Percentiles rank a stretch among this genome's conserved stretches.
Conservation (phyloP, 2,888 invertebrate species). For the Acrobasis consociella region DNA sequence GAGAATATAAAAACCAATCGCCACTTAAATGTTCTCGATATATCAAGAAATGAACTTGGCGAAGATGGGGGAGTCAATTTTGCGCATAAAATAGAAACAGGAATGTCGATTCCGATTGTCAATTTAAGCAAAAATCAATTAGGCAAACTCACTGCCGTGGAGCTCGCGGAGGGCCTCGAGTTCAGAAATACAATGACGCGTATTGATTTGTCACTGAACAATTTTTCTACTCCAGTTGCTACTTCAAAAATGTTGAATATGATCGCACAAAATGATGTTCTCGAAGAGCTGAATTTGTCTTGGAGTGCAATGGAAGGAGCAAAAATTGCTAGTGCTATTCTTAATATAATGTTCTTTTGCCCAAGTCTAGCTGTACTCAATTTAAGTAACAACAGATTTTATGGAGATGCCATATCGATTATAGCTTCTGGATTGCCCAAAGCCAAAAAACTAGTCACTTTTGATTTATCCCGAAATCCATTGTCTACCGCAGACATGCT, state of each 20-base stretch:
- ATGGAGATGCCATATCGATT: conserved; percentile 37
- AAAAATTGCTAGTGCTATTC: conserved; percentile 40
- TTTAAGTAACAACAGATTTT: conserved; percentile 48
- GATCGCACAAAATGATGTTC: conserved; percentile 36
- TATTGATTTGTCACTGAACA: conserved; percentile 52
- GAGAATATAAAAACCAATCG: conserved; percentile 38
- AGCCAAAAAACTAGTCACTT: conserved; percentile 42
- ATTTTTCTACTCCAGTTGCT: conserved; percentile 38
- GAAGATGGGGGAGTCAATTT: conserved; percentile 46
- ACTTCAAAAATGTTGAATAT: conserved; percentile 41
- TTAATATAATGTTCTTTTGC: conserved; percentile 34
- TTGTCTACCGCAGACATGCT: conserved; percentile 42
- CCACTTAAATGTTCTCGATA: conserved; percentile 38
- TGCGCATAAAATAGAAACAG: conserved; percentile 39
- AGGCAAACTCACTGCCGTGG: conserved; percentile 37
- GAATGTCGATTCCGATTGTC: conserved; percentile 35
- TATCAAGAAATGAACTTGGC: conserved; percentile 45
- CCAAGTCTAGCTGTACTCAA: conserved; percentile 42
- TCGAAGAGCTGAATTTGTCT: conserved; percentile 47
- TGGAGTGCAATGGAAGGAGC: conserved; percentile 47
- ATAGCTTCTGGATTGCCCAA: conserved; percentile 37
- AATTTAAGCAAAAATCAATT: conserved; percentile 49
- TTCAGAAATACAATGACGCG: conserved; percentile 42
- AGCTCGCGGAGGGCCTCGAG: conserved; percentile 43
- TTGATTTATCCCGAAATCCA: conserved; percentile 54